phyloP scores from a whole-genome alignment of 2,797 vertebrate genomes.

The Betta splendens region DNA sequence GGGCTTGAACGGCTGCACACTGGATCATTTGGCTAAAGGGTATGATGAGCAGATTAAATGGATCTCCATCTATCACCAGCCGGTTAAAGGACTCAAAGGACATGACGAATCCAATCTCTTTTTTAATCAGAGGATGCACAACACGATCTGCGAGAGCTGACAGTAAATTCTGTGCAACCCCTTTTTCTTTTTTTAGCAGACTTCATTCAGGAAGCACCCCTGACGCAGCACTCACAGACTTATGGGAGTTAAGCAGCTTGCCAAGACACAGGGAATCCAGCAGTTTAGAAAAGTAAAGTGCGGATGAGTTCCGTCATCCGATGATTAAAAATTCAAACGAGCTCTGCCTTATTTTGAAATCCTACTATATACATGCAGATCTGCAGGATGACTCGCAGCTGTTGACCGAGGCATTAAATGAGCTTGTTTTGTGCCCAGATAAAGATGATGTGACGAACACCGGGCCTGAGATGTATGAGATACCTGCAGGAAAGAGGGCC shows the following conservation, averaged over 20 bases:
- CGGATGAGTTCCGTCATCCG: slow-evolving; percentile 45
- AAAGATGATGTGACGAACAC: slow-evolving; percentile 18
- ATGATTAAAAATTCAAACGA: slow-evolving; percentile 47
- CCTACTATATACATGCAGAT: slow-evolving; percentile 22
- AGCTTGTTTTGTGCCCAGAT: slow-evolving; percentile 40
- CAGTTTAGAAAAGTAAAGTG: slow-evolving; percentile 53
- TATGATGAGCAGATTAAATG: slow-evolving; percentile 37
- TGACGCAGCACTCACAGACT: slow-evolving; percentile 65
- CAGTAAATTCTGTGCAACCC: slow-evolving; percentile 29
- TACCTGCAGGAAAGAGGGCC: slow-evolving; percentile 34
- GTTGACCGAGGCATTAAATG: slow-evolving; percentile 40
- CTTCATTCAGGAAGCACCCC: slow-evolving; percentile 57
- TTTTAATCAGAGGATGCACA: slow-evolving; percentile 37
- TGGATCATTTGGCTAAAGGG: slow-evolving; percentile 36
- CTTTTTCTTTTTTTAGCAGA: slow-evolving; percentile 10
- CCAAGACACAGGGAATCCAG: slow-evolving; percentile 65
- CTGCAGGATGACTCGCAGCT: slow-evolving; percentile 27
- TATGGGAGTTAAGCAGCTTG: slow-evolving; percentile 49
- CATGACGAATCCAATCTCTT: slow-evolving; percentile 27
- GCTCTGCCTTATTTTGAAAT: slow-evolving; percentile 27
- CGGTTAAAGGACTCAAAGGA: slow-evolving; percentile 32
- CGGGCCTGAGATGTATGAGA: slow-evolving; percentile 26
- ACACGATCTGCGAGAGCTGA: slow-evolving; percentile 1
- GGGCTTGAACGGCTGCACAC: slow-evolving; percentile 4
- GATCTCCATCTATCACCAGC: slow-evolving; percentile 30